Evolutionary conservation across 1,140 invertebrate species (phyloP).

Genomic region (Bombus difficillimus): DNA sequence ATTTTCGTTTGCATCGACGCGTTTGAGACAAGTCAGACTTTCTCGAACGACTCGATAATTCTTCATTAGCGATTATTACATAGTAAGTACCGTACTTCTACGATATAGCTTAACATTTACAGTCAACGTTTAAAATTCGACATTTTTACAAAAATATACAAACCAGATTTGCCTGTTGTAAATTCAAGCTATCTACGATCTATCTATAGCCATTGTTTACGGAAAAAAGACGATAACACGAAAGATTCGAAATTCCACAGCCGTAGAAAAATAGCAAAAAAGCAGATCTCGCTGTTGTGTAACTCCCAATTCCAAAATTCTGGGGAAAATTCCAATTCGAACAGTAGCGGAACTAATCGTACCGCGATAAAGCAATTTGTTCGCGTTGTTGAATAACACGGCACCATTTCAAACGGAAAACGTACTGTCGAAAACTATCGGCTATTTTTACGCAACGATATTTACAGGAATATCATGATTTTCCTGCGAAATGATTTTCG

Average conservation of each 20-base stretch:
- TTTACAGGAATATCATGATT: neutral
- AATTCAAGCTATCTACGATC: neutral
- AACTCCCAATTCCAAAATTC: neutral
- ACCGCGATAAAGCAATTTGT: neutral
- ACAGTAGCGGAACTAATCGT: neutral
- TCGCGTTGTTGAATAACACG: neutral
- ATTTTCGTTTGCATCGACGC: too few species aligned
- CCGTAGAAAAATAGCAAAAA: neutral
- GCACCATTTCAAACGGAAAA: neutral
- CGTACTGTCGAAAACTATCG: neutral
- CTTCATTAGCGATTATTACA: too few species aligned
- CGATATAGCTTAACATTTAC: too few species aligned
- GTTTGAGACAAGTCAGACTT: too few species aligned
- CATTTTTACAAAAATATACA: too few species aligned
- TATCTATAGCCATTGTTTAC: neutral
- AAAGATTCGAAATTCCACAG: neutral
- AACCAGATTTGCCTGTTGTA: too few species aligned
- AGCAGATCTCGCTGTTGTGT: neutral
- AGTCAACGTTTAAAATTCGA: too few species aligned
- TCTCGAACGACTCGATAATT: too few species aligned
- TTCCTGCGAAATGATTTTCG: conserved; percentile 21
- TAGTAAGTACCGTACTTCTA: too few species aligned
- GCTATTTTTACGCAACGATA: neutral
- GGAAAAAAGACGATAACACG: neutral
- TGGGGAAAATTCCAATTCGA: neutral